Conservation (phyloP, 2,797 vertebrate species). For the Percopsis omiscomaycus region DNA sequence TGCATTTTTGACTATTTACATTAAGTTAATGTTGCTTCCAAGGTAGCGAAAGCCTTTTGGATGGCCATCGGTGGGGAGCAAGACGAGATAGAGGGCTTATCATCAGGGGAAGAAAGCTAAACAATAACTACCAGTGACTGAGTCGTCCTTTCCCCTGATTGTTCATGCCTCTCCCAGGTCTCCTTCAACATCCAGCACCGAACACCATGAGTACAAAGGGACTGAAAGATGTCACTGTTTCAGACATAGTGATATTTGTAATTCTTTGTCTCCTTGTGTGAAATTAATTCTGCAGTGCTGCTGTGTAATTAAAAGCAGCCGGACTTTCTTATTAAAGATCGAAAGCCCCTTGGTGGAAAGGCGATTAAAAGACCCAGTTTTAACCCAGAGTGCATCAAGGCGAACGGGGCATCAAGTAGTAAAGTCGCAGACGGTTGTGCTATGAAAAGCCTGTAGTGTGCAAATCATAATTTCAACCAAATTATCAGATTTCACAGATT, state of each 20-base stretch:
- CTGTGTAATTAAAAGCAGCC: constrained; percentile 33
- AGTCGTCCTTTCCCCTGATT: constrained; percentile 28
- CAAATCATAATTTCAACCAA: no score
- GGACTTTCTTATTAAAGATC: constrained; percentile 28
- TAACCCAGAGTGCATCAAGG: no score
- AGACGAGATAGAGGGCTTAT: constrained; percentile 94
- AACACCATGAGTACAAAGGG: constrained; percentile 45
- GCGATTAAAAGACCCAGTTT: constrained; percentile 6
- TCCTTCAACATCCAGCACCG: constrained; percentile 39
- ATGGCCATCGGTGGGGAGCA: constrained; percentile 97
- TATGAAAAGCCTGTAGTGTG: no score
- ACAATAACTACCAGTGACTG: constrained; percentile 15
- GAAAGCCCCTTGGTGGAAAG: constrained; percentile 10
- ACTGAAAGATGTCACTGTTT: constrained; percentile 42
- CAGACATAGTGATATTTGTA: constrained; percentile 42
- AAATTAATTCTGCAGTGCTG: constrained; percentile 34
- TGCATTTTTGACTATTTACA: constrained; percentile 1
- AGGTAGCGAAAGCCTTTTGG: constrained; percentile 99
- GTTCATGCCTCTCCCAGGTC: constrained; percentile 38
- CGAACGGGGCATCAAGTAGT: no score
- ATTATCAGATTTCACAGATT: no score
- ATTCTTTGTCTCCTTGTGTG: constrained; percentile 31
- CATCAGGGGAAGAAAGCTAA: constrained; percentile 94
- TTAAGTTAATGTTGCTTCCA: constrained; percentile 25
- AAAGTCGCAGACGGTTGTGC: no score